Conservation (phyloP, 2,797 vertebrate species). For the Chromis chromis region DNA sequence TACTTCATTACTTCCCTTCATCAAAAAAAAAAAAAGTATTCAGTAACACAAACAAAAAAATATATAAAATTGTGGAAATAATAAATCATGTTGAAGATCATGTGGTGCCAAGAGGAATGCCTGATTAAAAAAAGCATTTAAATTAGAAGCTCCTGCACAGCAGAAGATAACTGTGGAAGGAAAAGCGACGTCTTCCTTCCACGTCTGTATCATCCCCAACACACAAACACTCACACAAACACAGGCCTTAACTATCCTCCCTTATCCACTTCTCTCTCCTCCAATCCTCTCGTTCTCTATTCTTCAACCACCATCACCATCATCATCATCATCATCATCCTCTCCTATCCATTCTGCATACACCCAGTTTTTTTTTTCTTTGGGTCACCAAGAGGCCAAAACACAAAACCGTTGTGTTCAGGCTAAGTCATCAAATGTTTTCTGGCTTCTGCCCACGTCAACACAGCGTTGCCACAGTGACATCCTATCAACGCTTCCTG, state of each 20-base stretch:
- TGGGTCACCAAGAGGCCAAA: slow-evolving; percentile 24
- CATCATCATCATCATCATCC: neutral
- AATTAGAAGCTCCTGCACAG: slow-evolving; percentile 90
- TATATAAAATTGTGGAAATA: slow-evolving; percentile 44
- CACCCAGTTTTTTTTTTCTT: slow-evolving; percentile 13
- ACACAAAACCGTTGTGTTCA: slow-evolving; percentile 26
- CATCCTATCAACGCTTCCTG: slow-evolving; percentile 71
- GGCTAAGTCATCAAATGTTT: slow-evolving; percentile 38
- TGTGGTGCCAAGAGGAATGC: slow-evolving; percentile 75
- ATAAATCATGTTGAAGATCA: slow-evolving; percentile 52
- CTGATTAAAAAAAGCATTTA: slow-evolving; percentile 67
- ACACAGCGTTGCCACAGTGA: slow-evolving; percentile 61
- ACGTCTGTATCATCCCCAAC: slow-evolving; percentile 37
- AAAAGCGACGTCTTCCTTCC: slow-evolving; percentile 59
- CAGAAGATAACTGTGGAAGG: slow-evolving; percentile 88
- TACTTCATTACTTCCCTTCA: slow-evolving; percentile 40
- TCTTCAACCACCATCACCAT: neutral
- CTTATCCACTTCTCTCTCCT: neutral
- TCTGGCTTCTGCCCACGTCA: slow-evolving; percentile 62
- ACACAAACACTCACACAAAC: slow-evolving; percentile 19
- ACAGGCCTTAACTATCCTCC: neutral
- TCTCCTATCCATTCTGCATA: slow-evolving; percentile 1
- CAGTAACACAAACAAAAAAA: slow-evolving; percentile 30
- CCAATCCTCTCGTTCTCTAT: neutral
- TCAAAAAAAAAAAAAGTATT: slow-evolving; percentile 40